These are phyloP conservation scores for Iguana delicatissima DNA, from an alignment of 2,797 vertebrate species.

Conservation along the genomic window DNA sequence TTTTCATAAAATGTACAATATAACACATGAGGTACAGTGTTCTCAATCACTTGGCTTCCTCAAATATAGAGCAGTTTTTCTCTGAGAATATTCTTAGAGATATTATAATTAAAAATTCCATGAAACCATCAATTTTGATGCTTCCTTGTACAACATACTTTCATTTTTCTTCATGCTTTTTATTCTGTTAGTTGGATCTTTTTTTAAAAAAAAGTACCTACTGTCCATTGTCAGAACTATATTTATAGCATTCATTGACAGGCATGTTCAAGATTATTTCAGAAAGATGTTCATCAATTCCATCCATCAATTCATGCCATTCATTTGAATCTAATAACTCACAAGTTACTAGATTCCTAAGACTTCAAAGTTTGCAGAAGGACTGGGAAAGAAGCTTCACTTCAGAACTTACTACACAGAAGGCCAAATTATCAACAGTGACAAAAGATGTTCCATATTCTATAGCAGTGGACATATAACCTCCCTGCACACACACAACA, in stretches of 20 bases:
- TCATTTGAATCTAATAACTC: neutral
- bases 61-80: no score
- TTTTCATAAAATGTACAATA: no score
- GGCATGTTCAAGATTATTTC: neutral
- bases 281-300: neutral
- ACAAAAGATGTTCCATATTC: neutral
- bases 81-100: neutral
- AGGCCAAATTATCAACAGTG: neutral
- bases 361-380: neutral
- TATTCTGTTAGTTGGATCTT: slow-evolving; percentile 7
- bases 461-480: neutral
- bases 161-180: neutral
- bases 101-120: neutral
- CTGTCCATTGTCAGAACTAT: neutral
- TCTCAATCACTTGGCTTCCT: no score
- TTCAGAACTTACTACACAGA: neutral
- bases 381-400: neutral
- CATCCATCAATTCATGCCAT: neutral
- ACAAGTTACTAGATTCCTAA: neutral
- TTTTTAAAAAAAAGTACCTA: neutral
- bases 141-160: neutral
- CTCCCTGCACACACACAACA: neutral
- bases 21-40: no score
- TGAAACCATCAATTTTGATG: neutral
- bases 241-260: neutral